Percentiles rank a stretch among this genome's conserved stretches.
These are phyloP conservation scores for Pseudotriccus pelzelni DNA, from an alignment of 2,797 vertebrate genomes.

Conservation along the genomic window DNA sequence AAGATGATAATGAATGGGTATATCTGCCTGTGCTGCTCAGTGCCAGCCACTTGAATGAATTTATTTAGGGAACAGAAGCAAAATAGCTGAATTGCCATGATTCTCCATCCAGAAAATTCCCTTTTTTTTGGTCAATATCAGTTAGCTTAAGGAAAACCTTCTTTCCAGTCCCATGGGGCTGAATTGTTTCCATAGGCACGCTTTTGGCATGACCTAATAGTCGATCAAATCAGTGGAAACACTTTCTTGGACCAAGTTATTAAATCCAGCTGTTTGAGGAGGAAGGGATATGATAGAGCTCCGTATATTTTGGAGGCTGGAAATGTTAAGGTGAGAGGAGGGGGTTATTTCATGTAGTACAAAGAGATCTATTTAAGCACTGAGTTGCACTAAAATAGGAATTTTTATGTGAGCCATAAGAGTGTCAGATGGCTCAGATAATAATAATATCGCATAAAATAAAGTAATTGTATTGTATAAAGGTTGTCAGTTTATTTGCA, in stretches of 20 bases:
- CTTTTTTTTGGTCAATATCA: neutral
- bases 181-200: neutral
- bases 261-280: neutral
- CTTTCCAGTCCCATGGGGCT: neutral
- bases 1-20: conserved; percentile 9
- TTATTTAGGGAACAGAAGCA: conserved; percentile 24
- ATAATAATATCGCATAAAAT: conserved; percentile 63
- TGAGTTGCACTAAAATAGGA: conserved; percentile 18
- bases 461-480: conserved; percentile 43
- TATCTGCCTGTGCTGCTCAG: neutral
- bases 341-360: conserved; percentile 4
- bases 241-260: neutral
- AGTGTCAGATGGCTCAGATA: conserved; percentile 64
- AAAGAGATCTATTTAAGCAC: conserved; percentile 28
- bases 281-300: neutral
- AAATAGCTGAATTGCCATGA: neutral
- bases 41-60: neutral
- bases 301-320: neutral
- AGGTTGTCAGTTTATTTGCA: conserved; percentile 60
- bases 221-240: neutral
- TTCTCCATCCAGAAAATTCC: neutral
- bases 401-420: conserved; percentile 45
- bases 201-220: neutral
- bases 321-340: neutral
- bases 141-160: neutral